Evolutionary conservation across 1,140 invertebrate genomes (phyloP).

Genomic region (Druon quercuslanigerum): DNA sequence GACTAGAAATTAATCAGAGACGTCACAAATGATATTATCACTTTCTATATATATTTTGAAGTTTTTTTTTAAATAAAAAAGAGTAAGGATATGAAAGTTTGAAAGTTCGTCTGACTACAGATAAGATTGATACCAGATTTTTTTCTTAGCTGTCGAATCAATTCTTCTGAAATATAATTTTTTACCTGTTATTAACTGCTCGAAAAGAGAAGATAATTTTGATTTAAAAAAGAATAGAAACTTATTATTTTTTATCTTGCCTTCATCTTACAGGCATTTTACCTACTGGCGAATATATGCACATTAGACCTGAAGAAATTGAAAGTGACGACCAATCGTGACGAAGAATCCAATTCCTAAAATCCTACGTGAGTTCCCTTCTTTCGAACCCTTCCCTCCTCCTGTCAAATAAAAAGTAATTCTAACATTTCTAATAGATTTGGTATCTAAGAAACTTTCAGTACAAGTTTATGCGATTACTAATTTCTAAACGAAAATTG

Average conservation of each 20-base stretch:
- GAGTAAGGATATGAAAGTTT: too few species aligned
- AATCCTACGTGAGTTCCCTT: slow-evolving; percentile 17
- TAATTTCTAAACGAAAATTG: too few species aligned
- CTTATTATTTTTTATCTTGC: slow-evolving; percentile 36
- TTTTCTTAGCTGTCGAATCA: too few species aligned
- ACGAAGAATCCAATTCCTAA: background rate
- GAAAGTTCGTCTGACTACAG: too few species aligned
- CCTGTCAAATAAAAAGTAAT: background rate
- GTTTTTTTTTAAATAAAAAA: background rate
- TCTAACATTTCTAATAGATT: background rate
- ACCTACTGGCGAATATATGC: slow-evolving; percentile 66
- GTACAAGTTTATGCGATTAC: too few species aligned
- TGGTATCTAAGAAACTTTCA: too few species aligned
- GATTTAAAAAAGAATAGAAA: background rate
- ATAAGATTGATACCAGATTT: too few species aligned
- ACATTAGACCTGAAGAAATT: slow-evolving; percentile 47
- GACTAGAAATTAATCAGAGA: background rate
- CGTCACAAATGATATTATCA: slow-evolving; percentile 19
- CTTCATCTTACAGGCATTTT: slow-evolving; percentile 59
- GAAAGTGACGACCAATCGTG: slow-evolving; percentile 42
- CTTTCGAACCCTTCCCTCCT: background rate
- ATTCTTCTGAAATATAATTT: too few species aligned
- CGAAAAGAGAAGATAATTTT: too few species aligned
- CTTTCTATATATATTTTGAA: background rate
- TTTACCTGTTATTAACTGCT: too few species aligned